phyloP scores from a whole-genome alignment of 2,113 vertebrate genomes.

The Elachura formosa region DNA sequence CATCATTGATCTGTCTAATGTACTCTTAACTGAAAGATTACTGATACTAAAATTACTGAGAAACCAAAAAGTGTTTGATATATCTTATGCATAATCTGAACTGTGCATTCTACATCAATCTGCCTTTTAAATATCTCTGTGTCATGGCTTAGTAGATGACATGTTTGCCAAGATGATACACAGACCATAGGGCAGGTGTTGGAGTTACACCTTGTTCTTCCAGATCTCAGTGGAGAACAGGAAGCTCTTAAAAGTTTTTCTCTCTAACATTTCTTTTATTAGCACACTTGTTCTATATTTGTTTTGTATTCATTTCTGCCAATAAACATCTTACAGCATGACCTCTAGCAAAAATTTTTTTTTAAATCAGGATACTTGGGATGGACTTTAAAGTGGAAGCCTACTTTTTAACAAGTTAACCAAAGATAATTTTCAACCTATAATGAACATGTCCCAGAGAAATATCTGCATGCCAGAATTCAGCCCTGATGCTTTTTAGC shows the following conservation, averaged over 20 bases:
- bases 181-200: not conserved
- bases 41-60: not conserved
- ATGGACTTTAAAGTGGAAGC: not conserved
- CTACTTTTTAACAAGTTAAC: not conserved
- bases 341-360: not conserved
- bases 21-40: not conserved
- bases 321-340: not conserved
- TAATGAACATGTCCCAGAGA: not conserved
- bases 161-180: not conserved
- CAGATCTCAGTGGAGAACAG: not conserved
- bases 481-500: not conserved
- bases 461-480: not conserved
- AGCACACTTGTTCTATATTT: not conserved
- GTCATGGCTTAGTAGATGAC: not conserved
- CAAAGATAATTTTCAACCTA: not conserved
- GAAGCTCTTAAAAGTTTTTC: not conserved
- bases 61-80: not conserved
- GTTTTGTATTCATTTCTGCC: not conserved
- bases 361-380: not conserved
- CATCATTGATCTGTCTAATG: not conserved
- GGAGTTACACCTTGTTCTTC: not conserved
- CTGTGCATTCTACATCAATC: not conserved
- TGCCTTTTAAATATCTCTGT: not conserved
- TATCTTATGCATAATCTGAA: not conserved
- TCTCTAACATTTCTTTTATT: not conserved